Evolutionary conservation across 2,113 vertebrate genomes (phyloP), one percentile per base, ranked within the genome.

Genomic region (Pteruthius melanotis): DNA sequence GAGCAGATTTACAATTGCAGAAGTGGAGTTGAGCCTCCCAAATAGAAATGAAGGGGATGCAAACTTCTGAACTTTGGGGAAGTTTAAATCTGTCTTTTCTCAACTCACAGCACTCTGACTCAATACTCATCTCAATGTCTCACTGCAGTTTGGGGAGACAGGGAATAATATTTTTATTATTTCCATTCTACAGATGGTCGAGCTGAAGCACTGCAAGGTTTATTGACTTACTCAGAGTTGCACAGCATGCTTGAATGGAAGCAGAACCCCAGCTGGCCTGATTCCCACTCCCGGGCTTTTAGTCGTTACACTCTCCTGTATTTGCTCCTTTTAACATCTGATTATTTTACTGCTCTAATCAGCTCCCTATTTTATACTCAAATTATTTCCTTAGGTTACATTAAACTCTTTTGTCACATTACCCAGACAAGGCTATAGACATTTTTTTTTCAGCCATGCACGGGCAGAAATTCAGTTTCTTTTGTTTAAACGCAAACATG

Each of bases 101-200:
- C 93, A 94, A 70, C 91, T 95, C 81, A 17, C 89, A 94, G 84
- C 89, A 33, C 74, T 92, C 87, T 75, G 77, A 89, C 83, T 95
- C 83, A 82, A 37, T 82, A 61, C 91, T 94, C 93, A 93, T 95
- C 95, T 97, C 91, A 70, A 84, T n/a, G 92, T 88, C 94, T 97
- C 88, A 76, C 60, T 20, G 7, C 71, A 92, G 90, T 94, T 68
- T 81, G 52, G 85, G 94, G 90, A 97, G 92, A 95, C 76, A 92
- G 93, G 96, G 94, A 96, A 96, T 96, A 97, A 95, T 93, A 95
- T 97, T 95, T 95, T 96, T 96, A 94, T 94, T 94, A 95, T 94
- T 96, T 88, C 95, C 90, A 87, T 82, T 94, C 90, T 94, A 78
- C 92, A 94, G 95, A 88, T 95, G 96, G 96, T 71, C 8, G 13